A percentile compares a stretch with the other conserved stretches of the same genome.
These are phyloP conservation scores for Apostichopus japonicus DNA, from an alignment of 35 echinoderm and acorn worm genomes.

Conservation along the genomic window DNA sequence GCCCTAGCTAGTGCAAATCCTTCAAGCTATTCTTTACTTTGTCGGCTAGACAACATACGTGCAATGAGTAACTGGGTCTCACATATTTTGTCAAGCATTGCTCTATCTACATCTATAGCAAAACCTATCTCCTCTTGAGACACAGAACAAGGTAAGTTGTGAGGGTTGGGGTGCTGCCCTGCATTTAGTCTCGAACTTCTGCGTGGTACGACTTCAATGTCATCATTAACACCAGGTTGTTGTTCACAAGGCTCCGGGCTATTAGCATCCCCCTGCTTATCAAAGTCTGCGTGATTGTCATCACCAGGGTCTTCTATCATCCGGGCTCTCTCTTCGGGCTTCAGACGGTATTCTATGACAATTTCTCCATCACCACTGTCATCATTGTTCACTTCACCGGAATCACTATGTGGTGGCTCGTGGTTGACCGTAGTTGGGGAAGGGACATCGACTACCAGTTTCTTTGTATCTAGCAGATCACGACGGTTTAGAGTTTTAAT, in stretches of 20 bases:
- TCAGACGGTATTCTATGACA: neutral
- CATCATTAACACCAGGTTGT: neutral
- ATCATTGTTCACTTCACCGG: too few relatives aligned
- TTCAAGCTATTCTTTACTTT: too few relatives aligned
- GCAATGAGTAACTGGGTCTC: conserved; percentile 34
- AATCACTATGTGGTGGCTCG: neutral
- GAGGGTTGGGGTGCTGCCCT: conserved; percentile 12
- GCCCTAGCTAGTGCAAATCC: too few relatives aligned
- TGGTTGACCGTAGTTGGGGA: neutral
- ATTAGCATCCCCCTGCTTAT: too few relatives aligned
- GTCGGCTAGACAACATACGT: too few relatives aligned
- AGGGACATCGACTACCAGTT: conserved; percentile 8
- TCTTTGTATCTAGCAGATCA: conserved; percentile 49
- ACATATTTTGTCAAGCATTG: neutral
- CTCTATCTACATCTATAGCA: neutral
- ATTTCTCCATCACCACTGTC: neutral
- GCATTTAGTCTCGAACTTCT: neutral
- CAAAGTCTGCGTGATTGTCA: neutral
- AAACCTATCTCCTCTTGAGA: neutral
- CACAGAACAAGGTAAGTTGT: neutral
- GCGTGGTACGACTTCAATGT: neutral
- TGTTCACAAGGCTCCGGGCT: neutral
- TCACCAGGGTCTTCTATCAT: neutral
- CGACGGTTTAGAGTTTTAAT: conserved; percentile 47
- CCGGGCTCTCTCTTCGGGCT: too few relatives aligned